phyloP scores from a whole-genome alignment of 2,797 vertebrate genomes.

The Vireo griseus region DNA sequence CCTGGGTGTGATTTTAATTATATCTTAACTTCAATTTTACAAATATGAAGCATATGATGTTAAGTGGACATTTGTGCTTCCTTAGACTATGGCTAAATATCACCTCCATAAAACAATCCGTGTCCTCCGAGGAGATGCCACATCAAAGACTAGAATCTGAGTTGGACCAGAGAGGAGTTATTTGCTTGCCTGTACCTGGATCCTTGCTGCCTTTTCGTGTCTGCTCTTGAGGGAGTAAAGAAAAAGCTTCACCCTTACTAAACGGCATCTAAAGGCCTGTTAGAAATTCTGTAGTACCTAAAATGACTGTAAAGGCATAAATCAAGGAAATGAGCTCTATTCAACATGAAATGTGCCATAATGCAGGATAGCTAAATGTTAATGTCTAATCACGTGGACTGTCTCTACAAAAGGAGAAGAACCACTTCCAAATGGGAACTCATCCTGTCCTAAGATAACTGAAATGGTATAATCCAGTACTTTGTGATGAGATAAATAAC shows the following conservation, averaged over 20 bases:
- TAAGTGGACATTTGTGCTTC: background rate
- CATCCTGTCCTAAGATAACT: background rate
- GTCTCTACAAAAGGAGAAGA: background rate
- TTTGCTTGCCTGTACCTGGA: background rate
- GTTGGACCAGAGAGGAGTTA: background rate
- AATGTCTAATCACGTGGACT: rapidly evolving
- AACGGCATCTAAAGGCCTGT: background rate
- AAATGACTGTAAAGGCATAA: background rate
- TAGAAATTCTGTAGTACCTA: background rate
- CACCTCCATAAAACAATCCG: background rate
- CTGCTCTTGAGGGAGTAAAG: background rate
- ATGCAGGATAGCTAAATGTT: background rate
- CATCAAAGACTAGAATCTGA: background rate
- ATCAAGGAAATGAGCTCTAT: background rate
- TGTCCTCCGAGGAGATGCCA: background rate
- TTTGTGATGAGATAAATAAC: background rate
- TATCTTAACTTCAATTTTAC: background rate
- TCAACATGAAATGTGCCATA: background rate
- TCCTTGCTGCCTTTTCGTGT: background rate
- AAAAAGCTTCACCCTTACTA: background rate
- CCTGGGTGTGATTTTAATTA: background rate
- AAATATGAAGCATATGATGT: background rate
- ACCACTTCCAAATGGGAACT: background rate
- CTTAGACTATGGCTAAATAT: background rate
- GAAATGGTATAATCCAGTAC: background rate